Base-by-base conservation (phyloP, 2,797 vertebrate genomes). In the Anguilla obscura region DNA sequence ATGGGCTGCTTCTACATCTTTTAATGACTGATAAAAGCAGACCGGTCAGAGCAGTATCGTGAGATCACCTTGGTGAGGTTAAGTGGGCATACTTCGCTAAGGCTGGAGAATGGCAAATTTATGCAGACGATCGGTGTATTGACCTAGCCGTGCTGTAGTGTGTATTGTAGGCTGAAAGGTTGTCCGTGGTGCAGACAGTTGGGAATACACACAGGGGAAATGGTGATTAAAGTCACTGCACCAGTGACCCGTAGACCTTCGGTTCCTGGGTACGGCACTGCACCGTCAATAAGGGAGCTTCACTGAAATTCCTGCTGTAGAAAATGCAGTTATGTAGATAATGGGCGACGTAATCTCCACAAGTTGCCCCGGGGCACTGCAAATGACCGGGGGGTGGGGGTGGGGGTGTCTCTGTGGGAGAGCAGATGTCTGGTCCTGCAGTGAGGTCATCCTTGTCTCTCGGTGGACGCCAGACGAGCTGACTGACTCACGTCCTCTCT, bases 41-140 rank as follows among this genome's bases (percentile, higher is more conserved):
- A 21, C 40, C 50, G 5, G 79, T 50, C 24, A 8, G 45, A n/a
- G 24, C 27, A 33, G 85, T 63, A 30, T 60, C 33, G 50, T 88
- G 83, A 88, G 87, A 85, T 85, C 87, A 88, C 54, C 80, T 84
- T 33, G 76, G 40, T 27, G 48, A 83, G 21, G 12, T 54, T 9
- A 69, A 85, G 48, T 71, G 45, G 87, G 33, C 84, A 33, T 76
- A 66, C 66, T 52, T 63, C 45, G 50, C 27, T 50, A 82, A 50
- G 45, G 33, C 79, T 45, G 56, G 69, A 76, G 36, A 52, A 79
- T 18, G 33, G 84, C 66, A 58, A 36, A 7, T 85, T 36, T 45
- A 71, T 58, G 63, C 33, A 16, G 60, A 48, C 50, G 33, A 56
- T 30, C 45, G 27, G 12, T 85, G 0, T 1, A 6, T 58, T 30